phyloP scores from a whole-genome alignment of 2,797 vertebrate genomes.

The Brachyrhaphis roseni region DNA sequence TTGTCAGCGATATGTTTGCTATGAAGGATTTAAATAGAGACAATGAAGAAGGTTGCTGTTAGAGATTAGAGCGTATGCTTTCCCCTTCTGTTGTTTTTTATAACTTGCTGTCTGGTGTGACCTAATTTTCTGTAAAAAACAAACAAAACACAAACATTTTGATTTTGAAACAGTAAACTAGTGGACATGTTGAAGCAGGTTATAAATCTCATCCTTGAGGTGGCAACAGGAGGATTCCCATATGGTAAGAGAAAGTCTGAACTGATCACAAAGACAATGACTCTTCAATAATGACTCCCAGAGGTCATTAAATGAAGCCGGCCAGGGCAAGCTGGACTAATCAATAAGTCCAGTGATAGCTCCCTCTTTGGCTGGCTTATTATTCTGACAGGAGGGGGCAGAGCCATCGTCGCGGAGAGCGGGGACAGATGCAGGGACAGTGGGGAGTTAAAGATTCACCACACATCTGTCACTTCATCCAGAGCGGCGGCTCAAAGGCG shows the following conservation, averaged over 20 bases:
- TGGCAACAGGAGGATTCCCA: conserved; percentile 68
- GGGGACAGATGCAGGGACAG: conserved; percentile 81
- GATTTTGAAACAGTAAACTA: conserved; percentile 40
- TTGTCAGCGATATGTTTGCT: conserved; percentile 77
- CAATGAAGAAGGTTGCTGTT: conserved; percentile 66
- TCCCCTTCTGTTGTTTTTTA: conserved; percentile 43
- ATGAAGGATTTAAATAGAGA: conserved; percentile 68
- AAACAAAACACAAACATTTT: conserved; percentile 48
- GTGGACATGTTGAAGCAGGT: not conserved
- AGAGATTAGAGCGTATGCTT: conserved; percentile 60
- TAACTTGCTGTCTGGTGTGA: conserved; percentile 46
- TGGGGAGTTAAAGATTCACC: conserved; percentile 84
- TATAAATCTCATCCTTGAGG: conserved; percentile 40
- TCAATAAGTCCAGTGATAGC: conserved; percentile 83
- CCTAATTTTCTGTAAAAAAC: conserved; percentile 51
- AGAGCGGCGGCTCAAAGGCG: conserved; percentile 61
- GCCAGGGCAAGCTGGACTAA: conserved; percentile 68
- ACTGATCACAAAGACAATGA: conserved; percentile 73
- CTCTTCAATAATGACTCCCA: conserved; percentile 76
- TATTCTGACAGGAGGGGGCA: conserved; percentile 66
- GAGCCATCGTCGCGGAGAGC: conserved; percentile 25
- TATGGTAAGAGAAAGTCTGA: conserved; percentile 64
- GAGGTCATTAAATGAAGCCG: conserved; percentile 79
- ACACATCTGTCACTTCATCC: conserved; percentile 82
- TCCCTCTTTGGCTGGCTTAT: conserved; percentile 52